Percentiles rank a stretch among this genome's conserved stretches.
These are phyloP conservation scores for Lasioglossum figueresi DNA, from an alignment of 2,888 invertebrate genomes.

Conservation along the genomic window DNA sequence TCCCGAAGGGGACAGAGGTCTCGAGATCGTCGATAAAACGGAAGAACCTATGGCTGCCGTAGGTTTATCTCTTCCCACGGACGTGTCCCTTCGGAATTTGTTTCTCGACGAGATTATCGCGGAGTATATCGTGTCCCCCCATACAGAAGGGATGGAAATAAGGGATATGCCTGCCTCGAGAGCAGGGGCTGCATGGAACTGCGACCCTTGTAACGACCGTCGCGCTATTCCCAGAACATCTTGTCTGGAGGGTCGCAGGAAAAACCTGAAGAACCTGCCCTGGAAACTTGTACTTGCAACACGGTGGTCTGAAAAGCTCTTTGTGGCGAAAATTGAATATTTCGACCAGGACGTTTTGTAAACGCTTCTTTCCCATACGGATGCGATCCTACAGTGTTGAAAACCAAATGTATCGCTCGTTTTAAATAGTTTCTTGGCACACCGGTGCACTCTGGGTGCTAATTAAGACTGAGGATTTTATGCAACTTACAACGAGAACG, in stretches of 20 bases:
- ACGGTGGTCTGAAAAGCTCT: not conserved
- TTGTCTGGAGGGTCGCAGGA: not conserved
- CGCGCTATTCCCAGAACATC: not conserved
- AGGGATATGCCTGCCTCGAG: conserved; percentile 11
- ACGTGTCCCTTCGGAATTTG: conserved; percentile 55
- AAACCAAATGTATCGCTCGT: not conserved
- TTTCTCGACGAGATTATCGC: conserved; percentile 52
- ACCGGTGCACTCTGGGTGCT: not conserved
- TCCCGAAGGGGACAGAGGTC: conserved; percentile 20
- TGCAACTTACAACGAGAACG: too few species aligned
- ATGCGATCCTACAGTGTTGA: not conserved
- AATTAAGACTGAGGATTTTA: not conserved
- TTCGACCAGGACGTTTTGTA: not conserved
- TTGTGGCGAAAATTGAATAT: conserved; percentile 33
- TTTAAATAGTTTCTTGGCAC: not conserved
- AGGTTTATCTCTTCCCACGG: conserved; percentile 48
- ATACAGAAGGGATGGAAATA: conserved; percentile 17
- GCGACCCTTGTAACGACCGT: conserved; percentile 12
- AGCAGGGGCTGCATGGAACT: not conserved
- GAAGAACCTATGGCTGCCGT: conserved; percentile 23
- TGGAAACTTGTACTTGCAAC: not conserved
- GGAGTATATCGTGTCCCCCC: conserved; percentile 37
- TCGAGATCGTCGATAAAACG: conserved; percentile 59
- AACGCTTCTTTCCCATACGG: not conserved
- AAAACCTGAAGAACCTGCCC: not conserved